Base-by-base conservation (phyloP, 1,140 invertebrate genomes). In the Ditylenchus dipsaci region DNA sequence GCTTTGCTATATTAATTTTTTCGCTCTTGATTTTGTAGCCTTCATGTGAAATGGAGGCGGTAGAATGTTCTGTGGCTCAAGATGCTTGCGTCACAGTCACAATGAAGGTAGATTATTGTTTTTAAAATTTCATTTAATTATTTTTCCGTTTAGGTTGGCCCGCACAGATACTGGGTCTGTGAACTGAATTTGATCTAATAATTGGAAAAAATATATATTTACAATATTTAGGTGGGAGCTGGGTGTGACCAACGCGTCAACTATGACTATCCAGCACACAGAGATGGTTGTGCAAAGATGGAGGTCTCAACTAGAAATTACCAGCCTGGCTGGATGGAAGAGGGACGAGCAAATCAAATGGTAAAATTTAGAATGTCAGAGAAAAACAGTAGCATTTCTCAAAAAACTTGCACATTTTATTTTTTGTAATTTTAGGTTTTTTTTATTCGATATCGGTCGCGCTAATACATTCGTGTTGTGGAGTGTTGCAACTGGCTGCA, bases 231-330 rank as follows among this genome's bases (percentile, higher is more conserved):
- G 70, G 59, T 72, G n/a, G 70, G 70, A 9, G 59, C 70, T 15
- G 70, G 70, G 1, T 72, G 70, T 49, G 70, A 72, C 53, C 70
- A 72, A 72, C 70, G 70, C 0, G 70, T 72, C 45, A 72, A 72
- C 57, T 72, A 73, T 33, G 70, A 72, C 38, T 69, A 69, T 56
- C 69, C 70, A 17, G 49, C 67, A 7, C 59, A 72, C 45, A 59
- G 45, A 26, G 72, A 72, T 45, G 70, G 70, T 8, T 72, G 70
- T 64, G 70, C 65, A 0, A 67, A 72, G 19, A 42, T 72, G 38
- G 33, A 33, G 42, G 70, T 60, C 0, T 58, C 70, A 23, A 72
- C 70, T 43, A 69, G 70, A n/a, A 72, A 30, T 30, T 45, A 63
- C 8, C 49, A 53, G 15, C 49, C n/a, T 21, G 23, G n/a, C 15